Base-by-base conservation (phyloP, 1,140 invertebrate species). In the Drosophila auraria region DNA sequence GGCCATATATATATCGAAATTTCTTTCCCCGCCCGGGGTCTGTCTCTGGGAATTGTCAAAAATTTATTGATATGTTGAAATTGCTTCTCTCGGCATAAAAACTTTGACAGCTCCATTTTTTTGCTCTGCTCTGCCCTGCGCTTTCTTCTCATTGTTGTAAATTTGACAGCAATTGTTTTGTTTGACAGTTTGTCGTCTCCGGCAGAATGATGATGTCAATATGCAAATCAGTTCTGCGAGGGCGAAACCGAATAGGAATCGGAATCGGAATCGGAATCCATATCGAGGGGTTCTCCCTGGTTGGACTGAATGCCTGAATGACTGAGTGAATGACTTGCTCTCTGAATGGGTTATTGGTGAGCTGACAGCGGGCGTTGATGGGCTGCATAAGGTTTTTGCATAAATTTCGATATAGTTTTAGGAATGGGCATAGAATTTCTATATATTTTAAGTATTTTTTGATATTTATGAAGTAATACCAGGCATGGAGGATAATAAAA, bases 131-230 rank as follows among this genome's bases (percentile, higher is more conserved):
- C 30, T 36, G 33, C 14, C 3, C 14, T 12, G n/a, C 2, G n/a
- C 15, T n/a, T 70, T 38, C 20, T 27, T 54, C 61, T 72, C 82
- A 79, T 89, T 90, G 86, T 90, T 71, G 78, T 90, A 90, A 90
- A 90, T 90, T 90, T 90, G 86, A 90, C 86, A 90, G 87, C 86
- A 90, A 90, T 90, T 90, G 86, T 90, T 90, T 90, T 90, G 86
- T 90, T 90, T 90, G 87, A 91, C 86, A 91, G 82, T 86, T 86
- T 90, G 84, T 89, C 84, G 84, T 90, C 82, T 89, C 73, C 56
- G 62, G 74, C 80, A 78, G 80, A 84, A 90, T 90, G 84, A 89
- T 84, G 84, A 89, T 89, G 84, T 89, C 84, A 89, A 89, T 89
- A 89, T 89, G 86, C 82, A 89, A 89, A 89, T 61, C 84, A 89